phyloP scores from a whole-genome alignment of 2,113 vertebrate genomes.

The Sphaerodactylus townsendi region DNA sequence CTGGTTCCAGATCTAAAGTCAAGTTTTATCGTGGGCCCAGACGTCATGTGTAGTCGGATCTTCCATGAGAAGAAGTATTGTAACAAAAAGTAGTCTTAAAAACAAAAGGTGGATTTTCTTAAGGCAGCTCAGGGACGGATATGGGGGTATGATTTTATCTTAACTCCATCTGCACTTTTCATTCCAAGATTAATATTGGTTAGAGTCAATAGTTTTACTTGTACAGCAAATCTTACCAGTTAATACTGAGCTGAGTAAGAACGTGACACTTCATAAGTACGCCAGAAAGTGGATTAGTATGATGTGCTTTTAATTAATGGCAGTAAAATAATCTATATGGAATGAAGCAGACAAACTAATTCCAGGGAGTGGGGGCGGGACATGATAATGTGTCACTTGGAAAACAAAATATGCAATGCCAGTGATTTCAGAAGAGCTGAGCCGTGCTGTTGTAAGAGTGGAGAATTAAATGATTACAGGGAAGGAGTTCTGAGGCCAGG shows the following conservation, averaged over 20 bases:
- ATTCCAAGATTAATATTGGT: conserved; percentile 25
- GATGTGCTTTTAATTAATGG: conserved; percentile 28
- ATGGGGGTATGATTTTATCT: background rate
- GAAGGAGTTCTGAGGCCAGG: background rate
- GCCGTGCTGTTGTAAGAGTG: background rate
- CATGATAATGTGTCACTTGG: conserved; percentile 3
- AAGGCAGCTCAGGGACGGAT: conserved; percentile 1
- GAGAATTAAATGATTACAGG: background rate
- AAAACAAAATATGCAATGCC: background rate
- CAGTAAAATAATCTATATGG: background rate
- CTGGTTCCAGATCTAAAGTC: no score
- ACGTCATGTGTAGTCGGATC: no score
- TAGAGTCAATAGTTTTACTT: background rate
- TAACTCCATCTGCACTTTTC: conserved; percentile 19
- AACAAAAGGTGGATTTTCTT: background rate
- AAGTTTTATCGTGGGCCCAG: background rate
- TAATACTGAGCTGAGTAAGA: conserved; percentile 1
- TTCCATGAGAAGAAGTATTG: background rate
- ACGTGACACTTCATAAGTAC: conserved; percentile 19
- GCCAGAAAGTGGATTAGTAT: background rate
- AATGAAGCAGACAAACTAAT: conserved; percentile 28
- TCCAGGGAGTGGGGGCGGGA: conserved; percentile 3
- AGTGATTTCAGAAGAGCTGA: background rate
- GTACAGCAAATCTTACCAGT: background rate
- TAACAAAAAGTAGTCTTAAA: conserved; percentile 6